Conservation (phyloP, 2,888 invertebrate genomes). For the Acrocera orbiculus region DNA sequence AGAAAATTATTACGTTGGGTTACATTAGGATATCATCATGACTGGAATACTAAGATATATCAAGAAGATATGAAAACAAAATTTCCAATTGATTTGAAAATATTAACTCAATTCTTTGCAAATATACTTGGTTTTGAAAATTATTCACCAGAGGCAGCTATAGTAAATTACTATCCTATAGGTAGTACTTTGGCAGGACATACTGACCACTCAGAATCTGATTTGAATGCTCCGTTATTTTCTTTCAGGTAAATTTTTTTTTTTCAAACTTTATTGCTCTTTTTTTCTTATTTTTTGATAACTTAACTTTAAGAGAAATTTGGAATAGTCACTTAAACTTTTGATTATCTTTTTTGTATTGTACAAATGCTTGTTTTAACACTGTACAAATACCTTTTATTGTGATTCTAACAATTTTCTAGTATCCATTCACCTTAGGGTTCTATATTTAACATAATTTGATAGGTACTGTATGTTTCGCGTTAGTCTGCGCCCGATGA, state of each 20-base stretch:
- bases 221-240: slow-evolving; percentile 71
- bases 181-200: slow-evolving; percentile 87
- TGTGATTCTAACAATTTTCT: no score
- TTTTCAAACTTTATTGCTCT: no score
- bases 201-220: slow-evolving; percentile 83
- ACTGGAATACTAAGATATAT: slow-evolving; percentile 91
- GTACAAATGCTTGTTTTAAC: no score
- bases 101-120: slow-evolving; percentile 47
- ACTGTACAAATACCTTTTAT: no score
- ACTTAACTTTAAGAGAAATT: no score
- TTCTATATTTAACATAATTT: no score
- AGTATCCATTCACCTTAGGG: no score
- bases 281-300: no score
- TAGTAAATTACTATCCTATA: slow-evolving; percentile 89
- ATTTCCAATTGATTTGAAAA: slow-evolving; percentile 58
- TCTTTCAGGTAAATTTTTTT: slow-evolving; percentile 86
- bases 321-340: no score
- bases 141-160: slow-evolving; percentile 78
- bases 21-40: slow-evolving; percentile 93
- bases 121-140: slow-evolving; percentile 36
- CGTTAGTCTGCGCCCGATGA: no score
- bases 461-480: no score
- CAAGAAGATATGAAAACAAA: slow-evolving; percentile 43
- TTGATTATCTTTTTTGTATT: no score
- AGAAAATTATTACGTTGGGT: slow-evolving; percentile 62